phyloP scores from a whole-genome alignment of 1,140 invertebrate species.

The Glomeris maerens region DNA sequence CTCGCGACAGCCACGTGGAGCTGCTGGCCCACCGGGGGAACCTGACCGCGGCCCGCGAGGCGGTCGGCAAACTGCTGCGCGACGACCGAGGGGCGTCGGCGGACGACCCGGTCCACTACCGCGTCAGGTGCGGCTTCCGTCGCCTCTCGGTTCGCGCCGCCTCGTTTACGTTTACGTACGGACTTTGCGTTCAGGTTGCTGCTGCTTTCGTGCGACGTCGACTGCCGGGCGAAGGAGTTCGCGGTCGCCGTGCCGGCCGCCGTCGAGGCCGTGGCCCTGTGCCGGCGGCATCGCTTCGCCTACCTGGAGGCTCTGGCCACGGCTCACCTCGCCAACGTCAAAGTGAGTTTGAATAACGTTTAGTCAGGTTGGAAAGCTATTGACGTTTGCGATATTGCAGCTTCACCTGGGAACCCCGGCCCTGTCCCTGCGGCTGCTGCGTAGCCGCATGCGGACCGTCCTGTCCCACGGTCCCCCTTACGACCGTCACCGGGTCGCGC shows the following conservation, averaged over 20 bases:
- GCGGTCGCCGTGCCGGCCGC: constrained; percentile 42
- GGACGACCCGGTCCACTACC: constrained; percentile 16
- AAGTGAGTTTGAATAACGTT: constrained; percentile 29
- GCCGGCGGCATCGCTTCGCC: constrained; percentile 53
- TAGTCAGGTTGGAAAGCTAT: neutral
- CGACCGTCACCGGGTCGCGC: constrained; percentile 50
- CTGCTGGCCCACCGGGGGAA: constrained; percentile 27
- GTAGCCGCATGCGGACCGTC: constrained; percentile 51
- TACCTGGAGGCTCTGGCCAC: constrained; percentile 57
- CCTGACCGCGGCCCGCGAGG: constrained; percentile 21
- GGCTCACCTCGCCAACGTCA: constrained; percentile 57
- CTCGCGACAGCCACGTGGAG: constrained; percentile 20
- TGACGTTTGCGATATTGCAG: constrained; percentile 30
- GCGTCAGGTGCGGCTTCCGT: constrained; percentile 19
- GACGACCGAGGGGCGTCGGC: constrained; percentile 13
- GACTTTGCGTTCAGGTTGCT: constrained; percentile 48
- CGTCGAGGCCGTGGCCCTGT: constrained; percentile 52
- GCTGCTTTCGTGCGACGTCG: constrained; percentile 54
- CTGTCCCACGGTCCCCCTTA: constrained; percentile 65
- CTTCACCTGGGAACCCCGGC: constrained; percentile 53
- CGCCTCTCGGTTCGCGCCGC: constrained; percentile 36
- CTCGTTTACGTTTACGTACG: constrained; percentile 37
- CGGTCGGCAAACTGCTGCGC: constrained; percentile 22
- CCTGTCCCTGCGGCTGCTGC: constrained; percentile 53
- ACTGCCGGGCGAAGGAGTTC: constrained; percentile 39